A percentile compares a stretch with the other conserved stretches of the same genome.
phyloP scores from a whole-genome alignment of 2,888 invertebrate species.

The Hypselothyrea guttata region DNA sequence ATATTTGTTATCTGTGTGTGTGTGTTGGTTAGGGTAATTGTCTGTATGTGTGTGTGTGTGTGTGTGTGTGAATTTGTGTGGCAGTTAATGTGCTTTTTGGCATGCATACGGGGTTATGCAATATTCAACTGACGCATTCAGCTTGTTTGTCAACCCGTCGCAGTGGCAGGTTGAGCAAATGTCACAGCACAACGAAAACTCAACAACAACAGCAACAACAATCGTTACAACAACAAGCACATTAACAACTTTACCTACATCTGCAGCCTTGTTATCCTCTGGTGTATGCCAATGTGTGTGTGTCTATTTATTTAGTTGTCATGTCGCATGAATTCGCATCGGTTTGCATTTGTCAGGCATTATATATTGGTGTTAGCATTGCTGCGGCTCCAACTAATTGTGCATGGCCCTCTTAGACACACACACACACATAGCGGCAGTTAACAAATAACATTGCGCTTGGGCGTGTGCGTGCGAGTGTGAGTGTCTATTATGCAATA shows the following conservation, averaged over 20 bases:
- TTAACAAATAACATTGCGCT: conserved; percentile 33
- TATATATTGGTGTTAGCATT: conserved; percentile 61
- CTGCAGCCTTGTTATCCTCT: background rate
- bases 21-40: background rate
- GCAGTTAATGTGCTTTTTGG: conserved; percentile 69
- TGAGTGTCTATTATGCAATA: conserved; percentile 36
- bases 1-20: conserved; percentile 5
- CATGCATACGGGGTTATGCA: conserved; percentile 70
- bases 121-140: conserved; percentile 69
- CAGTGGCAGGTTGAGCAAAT: conserved; percentile 63
- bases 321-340: conserved; percentile 37
- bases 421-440: conserved; percentile 16
- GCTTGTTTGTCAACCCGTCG: conserved; percentile 49
- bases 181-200: conserved; percentile 53
- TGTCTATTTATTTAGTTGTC: conserved; percentile 49
- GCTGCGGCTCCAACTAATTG: conserved; percentile 71
- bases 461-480: conserved; percentile 8
- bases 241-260: conserved; percentile 29
- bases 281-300: background rate
- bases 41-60: conserved; percentile 12
- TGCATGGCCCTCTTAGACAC: conserved; percentile 33
- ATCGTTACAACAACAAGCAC: conserved; percentile 32
- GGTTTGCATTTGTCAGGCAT: conserved; percentile 53
- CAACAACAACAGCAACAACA: conserved; percentile 22
- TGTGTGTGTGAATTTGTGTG: conserved; percentile 31